Evolutionary conservation across 2,888 invertebrate genomes (phyloP).

Genomic region (Empis stercorea): DNA sequence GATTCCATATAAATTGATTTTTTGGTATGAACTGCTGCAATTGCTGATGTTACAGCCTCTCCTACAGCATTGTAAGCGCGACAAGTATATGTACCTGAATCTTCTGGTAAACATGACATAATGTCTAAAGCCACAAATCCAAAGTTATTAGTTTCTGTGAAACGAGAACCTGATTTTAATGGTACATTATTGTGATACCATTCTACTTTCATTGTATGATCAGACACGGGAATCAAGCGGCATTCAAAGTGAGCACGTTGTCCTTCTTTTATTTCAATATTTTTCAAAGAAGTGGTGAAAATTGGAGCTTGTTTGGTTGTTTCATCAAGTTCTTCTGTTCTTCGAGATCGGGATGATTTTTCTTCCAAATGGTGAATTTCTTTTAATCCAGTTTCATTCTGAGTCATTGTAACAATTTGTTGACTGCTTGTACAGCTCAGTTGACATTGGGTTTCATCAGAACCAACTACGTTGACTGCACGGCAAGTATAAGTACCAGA

Average conservation of each 20-base stretch:
- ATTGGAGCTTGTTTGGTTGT: slow-evolving; percentile 81
- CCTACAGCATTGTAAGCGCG: slow-evolving; percentile 84
- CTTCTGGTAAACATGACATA: slow-evolving; percentile 88
- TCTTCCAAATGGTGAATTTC: slow-evolving; percentile 86
- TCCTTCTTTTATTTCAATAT: slow-evolving; percentile 85
- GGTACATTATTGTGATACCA: slow-evolving; percentile 91
- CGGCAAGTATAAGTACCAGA: slow-evolving; percentile 87
- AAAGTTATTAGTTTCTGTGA: slow-evolving; percentile 92
- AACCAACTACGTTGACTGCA: slow-evolving; percentile 80
- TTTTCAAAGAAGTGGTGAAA: slow-evolving; percentile 84
- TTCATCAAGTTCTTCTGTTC: slow-evolving; percentile 65
- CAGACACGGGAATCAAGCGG: slow-evolving; percentile 85
- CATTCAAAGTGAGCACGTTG: slow-evolving; percentile 92
- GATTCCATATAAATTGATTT: slow-evolving; percentile 79
- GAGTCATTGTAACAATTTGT: slow-evolving; percentile 71
- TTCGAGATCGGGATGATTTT: slow-evolving; percentile 59
- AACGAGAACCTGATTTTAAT: slow-evolving; percentile 85
- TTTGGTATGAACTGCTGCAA: slow-evolving; percentile 67
- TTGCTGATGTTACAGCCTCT: slow-evolving; percentile 84
- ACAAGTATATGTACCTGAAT: slow-evolving; percentile 91
- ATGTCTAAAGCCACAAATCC: slow-evolving; percentile 96
- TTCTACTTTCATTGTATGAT: slow-evolving; percentile 84
- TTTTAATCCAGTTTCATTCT: slow-evolving; percentile 77
- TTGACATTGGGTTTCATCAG: slow-evolving; percentile 68
- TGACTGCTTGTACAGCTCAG: slow-evolving; percentile 61